phyloP scores from a whole-genome alignment of 2,113 vertebrate species.

The Poicephalus meyeri region DNA sequence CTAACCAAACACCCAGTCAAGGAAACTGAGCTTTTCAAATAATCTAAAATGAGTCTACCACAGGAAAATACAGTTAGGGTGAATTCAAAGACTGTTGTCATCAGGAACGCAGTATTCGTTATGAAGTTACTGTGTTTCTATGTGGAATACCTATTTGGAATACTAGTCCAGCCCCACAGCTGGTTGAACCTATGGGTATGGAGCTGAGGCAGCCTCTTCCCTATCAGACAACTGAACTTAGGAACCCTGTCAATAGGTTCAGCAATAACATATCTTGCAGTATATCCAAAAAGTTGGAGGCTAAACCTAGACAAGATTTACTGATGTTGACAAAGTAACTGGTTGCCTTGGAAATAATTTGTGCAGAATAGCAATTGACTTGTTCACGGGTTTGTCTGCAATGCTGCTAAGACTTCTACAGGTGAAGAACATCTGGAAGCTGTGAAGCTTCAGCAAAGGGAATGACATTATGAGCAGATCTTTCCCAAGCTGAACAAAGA shows the following conservation, averaged over 20 bases:
- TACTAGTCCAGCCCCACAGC: neutral
- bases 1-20: neutral
- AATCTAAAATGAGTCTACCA: neutral
- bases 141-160: neutral
- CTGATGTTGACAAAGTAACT: neutral
- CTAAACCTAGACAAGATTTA: neutral
- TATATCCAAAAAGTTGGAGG: neutral
- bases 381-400: neutral
- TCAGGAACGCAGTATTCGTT: neutral
- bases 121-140: neutral
- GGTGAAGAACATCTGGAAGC: neutral
- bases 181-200: neutral
- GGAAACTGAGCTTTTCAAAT: neutral
- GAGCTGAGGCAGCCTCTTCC: neutral
- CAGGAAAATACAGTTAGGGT: neutral
- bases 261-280: neutral
- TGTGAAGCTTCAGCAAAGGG: neutral
- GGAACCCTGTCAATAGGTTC: neutral
- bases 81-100: neutral
- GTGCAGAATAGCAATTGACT: neutral
- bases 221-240: neutral
- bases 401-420: neutral
- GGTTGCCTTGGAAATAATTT: neutral
- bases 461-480: neutral
- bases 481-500: neutral